Percentiles rank a stretch among this genome's conserved stretches.
Evolutionary conservation across 1,140 invertebrate genomes (phyloP).

Genomic region (Diorhabda elongata): DNA sequence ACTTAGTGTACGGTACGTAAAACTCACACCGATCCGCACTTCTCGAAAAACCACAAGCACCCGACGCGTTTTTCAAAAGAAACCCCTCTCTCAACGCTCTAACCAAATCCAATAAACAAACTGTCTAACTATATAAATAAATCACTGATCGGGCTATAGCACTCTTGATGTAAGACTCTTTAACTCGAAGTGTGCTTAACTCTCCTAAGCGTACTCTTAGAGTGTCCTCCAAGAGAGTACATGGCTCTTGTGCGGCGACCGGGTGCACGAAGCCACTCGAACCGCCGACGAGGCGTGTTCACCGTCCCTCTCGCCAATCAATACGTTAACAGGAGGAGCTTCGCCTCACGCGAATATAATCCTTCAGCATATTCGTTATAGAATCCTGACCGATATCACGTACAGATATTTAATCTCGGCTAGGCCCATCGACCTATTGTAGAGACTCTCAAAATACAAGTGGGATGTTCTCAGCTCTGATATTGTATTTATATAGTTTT

Average conservation of each 20-base stretch:
- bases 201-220: slow-evolving; percentile 50
- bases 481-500: slow-evolving; percentile 48
- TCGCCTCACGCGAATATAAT: neutral
- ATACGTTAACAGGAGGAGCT: neutral
- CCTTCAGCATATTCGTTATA: neutral
- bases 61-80: slow-evolving; percentile 33
- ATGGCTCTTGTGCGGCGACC: slow-evolving; percentile 45
- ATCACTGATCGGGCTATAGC: slow-evolving; percentile 50
- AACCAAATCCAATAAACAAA: slow-evolving; percentile 50
- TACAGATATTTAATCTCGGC: slow-evolving; percentile 9
- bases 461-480: slow-evolving; percentile 36
- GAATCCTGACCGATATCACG: neutral
- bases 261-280: slow-evolving; percentile 45
- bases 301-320: slow-evolving; percentile 28
- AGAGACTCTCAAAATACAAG: slow-evolving; percentile 25
- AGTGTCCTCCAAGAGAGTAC: slow-evolving; percentile 48
- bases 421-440: slow-evolving; percentile 26
- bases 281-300: slow-evolving; percentile 33
- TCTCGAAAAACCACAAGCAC: slow-evolving; percentile 22
- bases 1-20: neutral
- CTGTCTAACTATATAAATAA: slow-evolving; percentile 51
- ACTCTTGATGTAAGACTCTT: slow-evolving; percentile 51
- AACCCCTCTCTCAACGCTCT: slow-evolving; percentile 42
- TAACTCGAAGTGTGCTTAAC: slow-evolving; percentile 49
- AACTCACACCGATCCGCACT: neutral